A percentile compares a stretch with the other conserved stretches of the same genome.
phyloP scores from a whole-genome alignment of 1,140 invertebrate genomes.

The Manduca sexta region DNA sequence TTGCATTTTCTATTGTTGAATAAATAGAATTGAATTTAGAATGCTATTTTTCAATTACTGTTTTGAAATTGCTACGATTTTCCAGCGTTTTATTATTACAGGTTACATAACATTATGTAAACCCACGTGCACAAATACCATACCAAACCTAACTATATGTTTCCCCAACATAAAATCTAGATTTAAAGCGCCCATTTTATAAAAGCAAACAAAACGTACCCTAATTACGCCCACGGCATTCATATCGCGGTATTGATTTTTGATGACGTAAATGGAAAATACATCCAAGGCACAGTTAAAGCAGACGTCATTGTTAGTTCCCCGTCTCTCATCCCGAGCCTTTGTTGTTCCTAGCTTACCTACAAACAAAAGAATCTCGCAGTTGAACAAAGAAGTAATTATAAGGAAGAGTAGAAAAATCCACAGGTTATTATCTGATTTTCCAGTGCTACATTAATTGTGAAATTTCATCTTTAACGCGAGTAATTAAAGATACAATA shows the following conservation, averaged over 20 bases:
- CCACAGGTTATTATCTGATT: slow-evolving; percentile 21
- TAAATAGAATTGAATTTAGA: too few species aligned
- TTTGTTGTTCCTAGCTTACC: slow-evolving; percentile 55
- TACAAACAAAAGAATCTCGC: slow-evolving; percentile 58
- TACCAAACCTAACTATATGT: too few species aligned
- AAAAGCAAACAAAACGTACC: too few species aligned
- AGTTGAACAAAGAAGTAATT: slow-evolving; percentile 64
- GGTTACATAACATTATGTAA: too few species aligned
- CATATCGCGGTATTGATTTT: slow-evolving; percentile 25
- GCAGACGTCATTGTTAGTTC: slow-evolving; percentile 61
- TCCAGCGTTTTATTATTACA: too few species aligned
- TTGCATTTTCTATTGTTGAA: too few species aligned
- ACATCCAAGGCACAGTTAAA: slow-evolving; percentile 30
- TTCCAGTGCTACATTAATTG: slow-evolving; percentile 9
- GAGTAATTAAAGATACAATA: too few species aligned
- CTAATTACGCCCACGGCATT: neutral
- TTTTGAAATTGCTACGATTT: too few species aligned
- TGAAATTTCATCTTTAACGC: neutral
- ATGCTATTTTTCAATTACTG: too few species aligned
- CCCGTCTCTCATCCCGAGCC: slow-evolving; percentile 40
- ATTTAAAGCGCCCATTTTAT: too few species aligned
- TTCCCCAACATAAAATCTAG: too few species aligned
- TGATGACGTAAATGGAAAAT: slow-evolving; percentile 39
- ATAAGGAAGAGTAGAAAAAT: slow-evolving; percentile 45
- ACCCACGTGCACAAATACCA: too few species aligned